Conservation (phyloP, 2,888 invertebrate genomes). For the Drosophila nr. fundita region DNA sequence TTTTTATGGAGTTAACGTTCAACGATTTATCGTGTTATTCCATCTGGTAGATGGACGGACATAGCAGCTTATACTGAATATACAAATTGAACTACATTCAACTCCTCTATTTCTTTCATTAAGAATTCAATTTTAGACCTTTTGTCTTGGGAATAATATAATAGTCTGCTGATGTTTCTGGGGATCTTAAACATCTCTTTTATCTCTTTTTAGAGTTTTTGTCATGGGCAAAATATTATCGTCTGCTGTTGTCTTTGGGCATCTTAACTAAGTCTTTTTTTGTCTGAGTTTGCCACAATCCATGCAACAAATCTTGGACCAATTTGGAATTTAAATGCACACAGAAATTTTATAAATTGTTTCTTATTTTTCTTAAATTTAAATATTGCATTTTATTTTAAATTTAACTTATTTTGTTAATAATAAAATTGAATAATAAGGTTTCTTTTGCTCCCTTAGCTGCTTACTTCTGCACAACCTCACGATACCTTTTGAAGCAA, state of each 20-base stretch:
- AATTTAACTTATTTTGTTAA: background rate
- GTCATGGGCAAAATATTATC: too few species aligned
- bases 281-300: background rate
- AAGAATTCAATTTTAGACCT: too few species aligned
- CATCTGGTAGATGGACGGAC: background rate
- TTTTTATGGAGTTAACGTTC: background rate
- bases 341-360: background rate
- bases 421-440: background rate
- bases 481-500: too few species aligned
- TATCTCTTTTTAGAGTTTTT: too few species aligned
- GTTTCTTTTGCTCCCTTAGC: background rate
- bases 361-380: background rate
- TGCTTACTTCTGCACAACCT: background rate
- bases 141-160: too few species aligned
- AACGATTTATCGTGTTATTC: background rate
- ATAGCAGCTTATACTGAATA: background rate
- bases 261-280: too few species aligned
- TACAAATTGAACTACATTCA: too few species aligned
- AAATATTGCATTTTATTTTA: background rate
- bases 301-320: background rate
- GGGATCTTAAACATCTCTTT: too few species aligned
- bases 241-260: too few species aligned
- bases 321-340: background rate
- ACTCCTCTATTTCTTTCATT: too few species aligned
- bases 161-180: too few species aligned